These are phyloP conservation scores for Podarcis cretensis DNA, from an alignment of 2,113 vertebrate genomes.

Conservation along the genomic window DNA sequence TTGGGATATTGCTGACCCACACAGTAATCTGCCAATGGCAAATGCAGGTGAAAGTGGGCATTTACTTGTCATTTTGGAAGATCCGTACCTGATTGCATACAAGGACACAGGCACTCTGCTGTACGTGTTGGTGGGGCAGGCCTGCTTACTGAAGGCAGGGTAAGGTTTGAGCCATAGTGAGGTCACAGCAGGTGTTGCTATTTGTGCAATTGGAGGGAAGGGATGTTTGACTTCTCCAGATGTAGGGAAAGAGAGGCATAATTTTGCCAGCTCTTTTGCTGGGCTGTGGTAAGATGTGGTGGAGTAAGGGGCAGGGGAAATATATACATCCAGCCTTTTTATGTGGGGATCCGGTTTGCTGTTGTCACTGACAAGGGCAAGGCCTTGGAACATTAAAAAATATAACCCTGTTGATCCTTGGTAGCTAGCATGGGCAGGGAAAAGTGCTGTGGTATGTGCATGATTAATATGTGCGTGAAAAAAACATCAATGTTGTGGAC, in stretches of 20 bases:
- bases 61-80: not conserved
- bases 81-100: not conserved
- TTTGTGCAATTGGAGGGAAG: not conserved
- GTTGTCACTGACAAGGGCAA: not conserved
- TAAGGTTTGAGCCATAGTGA: not conserved
- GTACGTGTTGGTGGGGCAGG: not conserved
- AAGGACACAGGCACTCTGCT: not conserved
- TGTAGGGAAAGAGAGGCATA: not conserved
- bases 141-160: not conserved
- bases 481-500: too few species aligned
- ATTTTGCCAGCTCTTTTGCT: not conserved
- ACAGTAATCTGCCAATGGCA: not conserved
- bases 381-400: not conserved
- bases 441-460: not conserved
- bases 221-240: not conserved
- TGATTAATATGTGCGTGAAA: not conserved
- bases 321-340: too few species aligned
- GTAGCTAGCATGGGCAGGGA: not conserved
- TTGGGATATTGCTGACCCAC: not conserved
- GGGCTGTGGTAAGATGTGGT: not conserved
- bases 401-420: not conserved
- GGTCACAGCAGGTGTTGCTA: not conserved
- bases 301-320: not conserved
- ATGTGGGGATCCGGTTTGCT: too few species aligned
- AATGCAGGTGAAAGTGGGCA: too few species aligned